phyloP scores from a whole-genome alignment of 2,888 invertebrate species.

The Aleiodes alternator region DNA sequence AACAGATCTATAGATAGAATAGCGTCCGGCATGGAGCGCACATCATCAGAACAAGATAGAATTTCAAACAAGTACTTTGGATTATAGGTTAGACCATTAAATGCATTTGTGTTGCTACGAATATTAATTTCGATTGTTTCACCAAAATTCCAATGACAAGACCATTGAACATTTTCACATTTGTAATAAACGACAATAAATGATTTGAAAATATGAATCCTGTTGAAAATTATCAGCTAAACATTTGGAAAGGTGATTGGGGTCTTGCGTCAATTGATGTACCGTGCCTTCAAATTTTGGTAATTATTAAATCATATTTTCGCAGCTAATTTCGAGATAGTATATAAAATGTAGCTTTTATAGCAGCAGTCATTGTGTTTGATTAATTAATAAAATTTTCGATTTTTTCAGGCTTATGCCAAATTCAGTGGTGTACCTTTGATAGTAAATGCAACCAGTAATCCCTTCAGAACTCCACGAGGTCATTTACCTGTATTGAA shows the following conservation, averaged over 20 bases:
- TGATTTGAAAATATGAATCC: constrained; percentile 53
- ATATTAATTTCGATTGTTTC: constrained; percentile 6
- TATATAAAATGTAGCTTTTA: not conserved
- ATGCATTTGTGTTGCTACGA: not conserved
- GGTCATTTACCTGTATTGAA: constrained; percentile 84
- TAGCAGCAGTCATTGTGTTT: not conserved
- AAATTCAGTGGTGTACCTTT: constrained; percentile 88
- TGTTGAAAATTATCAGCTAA: constrained; percentile 69
- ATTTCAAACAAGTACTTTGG: too few species aligned
- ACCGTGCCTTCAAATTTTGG: constrained; percentile 80
- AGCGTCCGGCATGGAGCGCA: too few species aligned
- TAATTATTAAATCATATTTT: constrained; percentile 64
- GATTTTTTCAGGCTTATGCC: constrained; percentile 78
- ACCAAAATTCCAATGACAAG: constrained; percentile 86
- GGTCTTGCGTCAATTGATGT: constrained; percentile 82
- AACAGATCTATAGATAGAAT: too few species aligned
- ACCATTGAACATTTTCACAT: constrained; percentile 93
- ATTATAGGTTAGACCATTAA: too few species aligned
- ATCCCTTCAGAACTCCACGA: constrained; percentile 86
- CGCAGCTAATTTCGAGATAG: not conserved
- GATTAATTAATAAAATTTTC: constrained; percentile 34
- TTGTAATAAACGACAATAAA: constrained; percentile 75
- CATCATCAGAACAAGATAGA: too few species aligned
- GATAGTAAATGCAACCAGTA: constrained; percentile 81
- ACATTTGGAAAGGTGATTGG: constrained; percentile 83